Percentiles rank a stretch among this genome's conserved stretches.
These are phyloP conservation scores for Ailuropoda melanoleuca DNA, from an alignment of 2,113 vertebrate species.

Conservation along the genomic window DNA sequence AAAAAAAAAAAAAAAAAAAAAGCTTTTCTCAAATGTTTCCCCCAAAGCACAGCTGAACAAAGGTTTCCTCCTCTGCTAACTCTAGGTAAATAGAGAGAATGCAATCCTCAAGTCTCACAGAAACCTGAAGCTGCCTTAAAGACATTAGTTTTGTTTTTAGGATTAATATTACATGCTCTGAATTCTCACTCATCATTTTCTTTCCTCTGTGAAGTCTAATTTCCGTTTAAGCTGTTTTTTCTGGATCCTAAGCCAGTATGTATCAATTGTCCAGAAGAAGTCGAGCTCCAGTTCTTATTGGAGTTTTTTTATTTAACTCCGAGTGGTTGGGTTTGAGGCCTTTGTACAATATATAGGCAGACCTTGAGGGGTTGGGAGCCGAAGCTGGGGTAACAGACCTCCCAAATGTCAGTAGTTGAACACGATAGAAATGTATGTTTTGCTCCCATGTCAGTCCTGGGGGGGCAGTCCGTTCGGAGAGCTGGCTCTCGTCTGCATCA, in stretches of 20 bases:
- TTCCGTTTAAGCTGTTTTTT: neutral
- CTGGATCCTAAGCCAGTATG: neutral
- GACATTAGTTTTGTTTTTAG: neutral
- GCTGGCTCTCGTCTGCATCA: rapidly evolving
- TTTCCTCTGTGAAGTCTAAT: neutral
- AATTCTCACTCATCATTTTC: neutral
- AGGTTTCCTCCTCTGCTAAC: neutral
- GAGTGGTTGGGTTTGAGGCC: neutral
- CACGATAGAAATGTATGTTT: neutral
- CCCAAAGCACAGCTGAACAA: neutral
- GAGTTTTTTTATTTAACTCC: neutral
- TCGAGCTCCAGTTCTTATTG: neutral
- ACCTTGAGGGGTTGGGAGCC: neutral
- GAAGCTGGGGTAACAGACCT: no score
- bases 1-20: neutral
- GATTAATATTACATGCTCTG: neutral
- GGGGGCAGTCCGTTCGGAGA: neutral
- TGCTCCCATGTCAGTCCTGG: neutral
- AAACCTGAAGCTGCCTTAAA: neutral
- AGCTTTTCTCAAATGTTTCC: neutral
- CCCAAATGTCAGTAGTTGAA: rapidly evolving
- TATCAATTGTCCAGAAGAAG: neutral
- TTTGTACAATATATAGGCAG: neutral
- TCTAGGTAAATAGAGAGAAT: neutral
- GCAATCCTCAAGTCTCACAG: neutral